These are phyloP conservation scores for Coreoperca whiteheadi DNA, from an alignment of 2,113 vertebrate species.

Conservation along the genomic window DNA sequence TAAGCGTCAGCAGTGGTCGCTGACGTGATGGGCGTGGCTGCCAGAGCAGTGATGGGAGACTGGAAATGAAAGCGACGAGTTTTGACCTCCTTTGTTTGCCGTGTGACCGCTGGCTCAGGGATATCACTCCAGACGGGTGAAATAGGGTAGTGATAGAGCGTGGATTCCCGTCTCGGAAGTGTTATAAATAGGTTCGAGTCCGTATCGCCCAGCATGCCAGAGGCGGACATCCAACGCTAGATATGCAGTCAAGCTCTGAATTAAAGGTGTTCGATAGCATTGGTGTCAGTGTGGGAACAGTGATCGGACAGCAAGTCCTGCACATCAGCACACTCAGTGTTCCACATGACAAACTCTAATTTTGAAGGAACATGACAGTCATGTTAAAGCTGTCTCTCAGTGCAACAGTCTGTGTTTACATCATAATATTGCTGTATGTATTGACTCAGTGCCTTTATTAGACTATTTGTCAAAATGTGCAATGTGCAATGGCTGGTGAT, in stretches of 20 bases:
- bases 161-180: conserved; percentile 53
- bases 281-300: not conserved
- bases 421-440: conserved; percentile 20
- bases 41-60: conserved; percentile 33
- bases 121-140: conserved; percentile 56
- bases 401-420: conserved; percentile 8
- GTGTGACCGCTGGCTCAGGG: conserved; percentile 17
- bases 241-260: conserved; percentile 21
- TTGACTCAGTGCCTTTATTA: conserved; percentile 31
- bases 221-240: not conserved
- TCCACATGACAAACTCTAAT: conserved; percentile 15
- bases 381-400: conserved; percentile 18
- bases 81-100: conserved; percentile 48
- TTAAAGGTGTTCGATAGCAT: not conserved
- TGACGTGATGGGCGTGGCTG: conserved; percentile 43
- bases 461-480: conserved; percentile 48
- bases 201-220: conserved; percentile 17
- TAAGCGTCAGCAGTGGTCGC: not conserved
- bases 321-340: not conserved
- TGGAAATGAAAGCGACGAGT: conserved; percentile 29
- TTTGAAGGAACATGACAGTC: conserved; percentile 10
- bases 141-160: conserved; percentile 56
- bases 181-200: conserved; percentile 60
- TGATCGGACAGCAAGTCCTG: conserved; percentile 15
- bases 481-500: conserved; percentile 19